Evolutionary conservation across 2,888 invertebrate genomes (phyloP).

Genomic region (Andricus quercusramuli): DNA sequence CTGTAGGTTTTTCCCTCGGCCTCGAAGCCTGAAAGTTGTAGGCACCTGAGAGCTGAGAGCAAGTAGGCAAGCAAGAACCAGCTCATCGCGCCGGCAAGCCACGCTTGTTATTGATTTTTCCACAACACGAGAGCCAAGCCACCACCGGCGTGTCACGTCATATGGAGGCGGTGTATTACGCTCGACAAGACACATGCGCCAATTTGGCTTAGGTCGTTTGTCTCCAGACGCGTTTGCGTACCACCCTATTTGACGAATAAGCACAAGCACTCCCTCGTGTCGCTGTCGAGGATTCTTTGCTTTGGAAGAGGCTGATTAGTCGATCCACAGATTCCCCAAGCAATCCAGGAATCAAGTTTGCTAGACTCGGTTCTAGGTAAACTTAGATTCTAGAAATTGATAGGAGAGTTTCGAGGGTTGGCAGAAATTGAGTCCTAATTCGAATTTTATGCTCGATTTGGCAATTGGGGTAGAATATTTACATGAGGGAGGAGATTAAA

Average conservation of each 20-base stretch:
- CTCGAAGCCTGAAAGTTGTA: conserved; percentile 45
- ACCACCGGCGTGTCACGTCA: conserved; percentile 68
- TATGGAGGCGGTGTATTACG: conserved; percentile 68
- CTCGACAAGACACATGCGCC: conserved; percentile 58
- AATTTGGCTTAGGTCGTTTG: conserved; percentile 43
- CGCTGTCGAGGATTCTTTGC: conserved; percentile 38
- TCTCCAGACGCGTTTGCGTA: conserved; percentile 39
- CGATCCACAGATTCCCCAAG: background rate
- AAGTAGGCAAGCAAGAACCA: conserved; percentile 68
- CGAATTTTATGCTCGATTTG: conserved; percentile 36
- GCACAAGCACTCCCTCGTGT: conserved; percentile 39
- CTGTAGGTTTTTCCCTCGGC: conserved; percentile 60
- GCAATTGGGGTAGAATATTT: background rate
- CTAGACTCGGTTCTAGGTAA: background rate
- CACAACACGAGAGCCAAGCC: conserved; percentile 68
- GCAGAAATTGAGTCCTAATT: conserved; percentile 18
- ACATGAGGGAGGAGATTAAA: background rate
- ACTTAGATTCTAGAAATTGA: conserved; percentile 6
- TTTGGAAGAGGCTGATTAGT: conserved; percentile 31
- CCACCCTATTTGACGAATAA: conserved; percentile 38
- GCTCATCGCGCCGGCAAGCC: conserved; percentile 69
- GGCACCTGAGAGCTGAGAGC: conserved; percentile 45
- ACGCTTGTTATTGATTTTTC: conserved; percentile 77
- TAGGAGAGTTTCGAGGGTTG: conserved; percentile 14
- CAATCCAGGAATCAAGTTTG: background rate